phyloP scores from a whole-genome alignment of 2,888 invertebrate species.

The Scaptomyza cyrtandrae region DNA sequence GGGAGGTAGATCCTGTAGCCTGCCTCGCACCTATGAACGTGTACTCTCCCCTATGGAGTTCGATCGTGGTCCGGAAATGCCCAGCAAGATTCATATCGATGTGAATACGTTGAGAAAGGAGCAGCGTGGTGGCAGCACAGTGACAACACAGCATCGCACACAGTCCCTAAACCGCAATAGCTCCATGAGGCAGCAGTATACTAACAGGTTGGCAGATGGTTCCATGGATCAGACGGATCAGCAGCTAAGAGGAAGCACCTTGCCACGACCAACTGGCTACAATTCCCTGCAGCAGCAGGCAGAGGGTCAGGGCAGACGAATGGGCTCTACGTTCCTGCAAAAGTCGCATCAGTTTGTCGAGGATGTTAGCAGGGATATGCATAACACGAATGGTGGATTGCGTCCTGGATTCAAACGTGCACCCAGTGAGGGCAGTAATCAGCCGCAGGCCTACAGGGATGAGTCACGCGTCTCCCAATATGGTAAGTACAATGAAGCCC shows the following conservation, averaged over 20 bases:
- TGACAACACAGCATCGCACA: constrained; percentile 70
- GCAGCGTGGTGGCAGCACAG: constrained; percentile 73
- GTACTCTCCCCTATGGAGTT: constrained; percentile 88
- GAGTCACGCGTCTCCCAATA: constrained; percentile 89
- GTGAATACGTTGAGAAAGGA: constrained; percentile 71
- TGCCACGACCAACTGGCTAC: constrained; percentile 87
- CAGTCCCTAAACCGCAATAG: constrained; percentile 82
- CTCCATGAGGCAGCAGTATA: constrained; percentile 65
- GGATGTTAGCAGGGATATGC: constrained; percentile 88
- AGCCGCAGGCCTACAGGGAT: constrained; percentile 89
- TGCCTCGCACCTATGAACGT: constrained; percentile 85
- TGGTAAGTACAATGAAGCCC: constrained; percentile 86
- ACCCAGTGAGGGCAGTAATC: constrained; percentile 84
- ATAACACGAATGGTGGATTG: constrained; percentile 51
- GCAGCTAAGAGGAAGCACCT: constrained; percentile 86
- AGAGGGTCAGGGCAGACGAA: constrained; percentile 87
- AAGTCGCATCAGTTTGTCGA: constrained; percentile 89
- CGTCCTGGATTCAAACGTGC: constrained; percentile 84
- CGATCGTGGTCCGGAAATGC: constrained; percentile 86
- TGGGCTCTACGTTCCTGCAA: constrained; percentile 88
- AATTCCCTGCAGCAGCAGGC: constrained; percentile 83
- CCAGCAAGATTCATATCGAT: constrained; percentile 81
- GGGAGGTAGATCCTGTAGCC: constrained; percentile 85
- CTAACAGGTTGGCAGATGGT: constrained; percentile 40
- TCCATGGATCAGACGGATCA: constrained; percentile 65